phyloP scores from a whole-genome alignment of 2,797 vertebrate genomes.

The Cossypha dichroa region DNA sequence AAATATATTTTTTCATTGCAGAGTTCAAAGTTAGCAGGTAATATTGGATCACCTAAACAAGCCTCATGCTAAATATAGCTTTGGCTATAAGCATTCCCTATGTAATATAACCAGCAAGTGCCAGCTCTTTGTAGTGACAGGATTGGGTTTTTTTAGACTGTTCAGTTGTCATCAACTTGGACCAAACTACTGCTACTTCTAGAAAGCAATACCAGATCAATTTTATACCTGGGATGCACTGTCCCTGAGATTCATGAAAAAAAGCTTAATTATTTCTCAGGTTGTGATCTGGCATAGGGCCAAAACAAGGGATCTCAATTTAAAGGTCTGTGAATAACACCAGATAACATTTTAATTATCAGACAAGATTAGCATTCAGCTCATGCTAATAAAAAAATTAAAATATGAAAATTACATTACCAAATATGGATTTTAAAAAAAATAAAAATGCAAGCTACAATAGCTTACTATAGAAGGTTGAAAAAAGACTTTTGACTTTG shows the following conservation, averaged over 20 bases:
- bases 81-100: neutral
- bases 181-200: neutral
- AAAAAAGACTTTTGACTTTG: neutral
- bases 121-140: neutral
- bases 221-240: neutral
- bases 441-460: neutral
- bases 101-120: neutral
- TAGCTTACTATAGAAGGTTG: neutral
- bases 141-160: neutral
- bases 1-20: neutral
- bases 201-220: neutral
- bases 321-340: neutral
- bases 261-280: neutral
- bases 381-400: neutral
- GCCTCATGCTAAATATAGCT: neutral
- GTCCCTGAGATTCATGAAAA: neutral
- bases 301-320: neutral
- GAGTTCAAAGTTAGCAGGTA: neutral
- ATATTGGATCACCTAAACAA: neutral
- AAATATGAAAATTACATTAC: neutral
- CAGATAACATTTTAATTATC: neutral
- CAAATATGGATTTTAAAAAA: accelerated
- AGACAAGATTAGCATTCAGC: neutral
- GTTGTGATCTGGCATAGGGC: neutral
- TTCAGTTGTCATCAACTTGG: neutral